A percentile compares a stretch with the other conserved stretches of the same genome.
phyloP scores from a whole-genome alignment of 1,140 invertebrate genomes.

The Zaprionus inermis region DNA sequence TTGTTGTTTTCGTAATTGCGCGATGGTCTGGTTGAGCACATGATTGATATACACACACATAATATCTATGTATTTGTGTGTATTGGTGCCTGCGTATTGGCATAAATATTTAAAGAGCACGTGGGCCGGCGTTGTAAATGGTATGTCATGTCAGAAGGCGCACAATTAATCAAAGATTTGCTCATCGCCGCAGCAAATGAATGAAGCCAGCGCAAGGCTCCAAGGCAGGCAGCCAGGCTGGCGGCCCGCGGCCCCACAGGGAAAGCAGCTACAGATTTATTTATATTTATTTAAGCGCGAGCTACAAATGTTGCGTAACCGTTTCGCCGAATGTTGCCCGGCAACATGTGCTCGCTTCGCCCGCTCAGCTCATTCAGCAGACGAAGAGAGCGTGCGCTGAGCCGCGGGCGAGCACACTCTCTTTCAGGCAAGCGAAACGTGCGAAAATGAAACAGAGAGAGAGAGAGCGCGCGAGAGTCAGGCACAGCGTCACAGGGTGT shows the following conservation, averaged over 20 bases:
- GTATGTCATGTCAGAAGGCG: conserved; percentile 73
- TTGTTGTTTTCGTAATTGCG: conserved; percentile 36
- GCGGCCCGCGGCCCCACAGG: background rate
- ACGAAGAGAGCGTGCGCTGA: background rate
- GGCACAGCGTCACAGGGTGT: conserved; percentile 35
- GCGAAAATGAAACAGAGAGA: background rate
- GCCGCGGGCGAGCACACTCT: background rate
- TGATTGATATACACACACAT: conserved; percentile 57
- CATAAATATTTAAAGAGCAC: conserved; percentile 81
- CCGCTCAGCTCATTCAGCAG: conserved; percentile 25
- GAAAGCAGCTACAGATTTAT: conserved; percentile 3
- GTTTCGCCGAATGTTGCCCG: background rate
- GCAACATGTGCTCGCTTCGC: conserved; percentile 9
- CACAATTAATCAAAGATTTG: conserved; percentile 81
- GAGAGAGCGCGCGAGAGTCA: background rate
- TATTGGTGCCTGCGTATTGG: conserved; percentile 16
- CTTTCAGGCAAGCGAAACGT: conserved; percentile 16
- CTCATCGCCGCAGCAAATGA: conserved; percentile 55
- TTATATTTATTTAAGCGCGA: conserved; percentile 1
- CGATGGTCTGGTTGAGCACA: conserved; percentile 49
- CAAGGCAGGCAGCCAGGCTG: conserved; percentile 38
- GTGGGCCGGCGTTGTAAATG: conserved; percentile 77
- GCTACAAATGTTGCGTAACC: background rate
- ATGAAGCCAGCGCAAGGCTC: conserved; percentile 32
- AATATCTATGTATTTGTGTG: conserved; percentile 6